Base-by-base conservation (phyloP, 2,797 vertebrate species). In the Apogon hyalosoma region DNA sequence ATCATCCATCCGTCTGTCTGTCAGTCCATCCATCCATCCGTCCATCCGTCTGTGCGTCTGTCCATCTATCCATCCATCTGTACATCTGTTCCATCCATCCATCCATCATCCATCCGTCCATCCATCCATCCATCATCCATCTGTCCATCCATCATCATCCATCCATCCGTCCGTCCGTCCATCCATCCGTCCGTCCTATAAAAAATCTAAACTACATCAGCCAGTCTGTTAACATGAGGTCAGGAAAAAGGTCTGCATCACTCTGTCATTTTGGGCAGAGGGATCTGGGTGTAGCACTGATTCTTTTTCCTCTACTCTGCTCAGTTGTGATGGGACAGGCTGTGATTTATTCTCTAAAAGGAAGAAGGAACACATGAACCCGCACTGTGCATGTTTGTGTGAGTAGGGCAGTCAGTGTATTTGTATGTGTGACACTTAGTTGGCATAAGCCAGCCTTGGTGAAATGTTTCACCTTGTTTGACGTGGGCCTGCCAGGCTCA, bases 361-460 rank as follows among this genome's bases (percentile, higher is more conserved):
- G 16, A 15, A 69, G 21, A 72, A 53, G 33, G 38, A 70, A 54
- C 39, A 45, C 55, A 24, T 12, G 11, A 10, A 11, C 46, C 9
- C 56, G 50, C 14, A 51, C 4, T 40, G 16, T 6, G 31, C 40
- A 15, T 53, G 24, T 63, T 53, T 13, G 54, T 69, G 36, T 54
- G 55, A 21, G 11, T 16, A 16, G 43, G 52, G 51, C 33, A 40
- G 42, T 41, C 18, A 2, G 15, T 38, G 42, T 69, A 18, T 70
- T 39, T 56, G 52, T 65, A 55, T 54, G 13, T 43, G 56, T 77
- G 85, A 82, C 80, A 83, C 77, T 63, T 81, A 73, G 61, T 66
- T 89, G 86, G 85, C 86, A 64, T 42, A 4, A 49, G 67, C 46
- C 12, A 19, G 40, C 39, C 46, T 51, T 11, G 6, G 45, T 51